Base-by-base conservation (phyloP, 2,888 invertebrate species). In the Camponotus fellah region DNA sequence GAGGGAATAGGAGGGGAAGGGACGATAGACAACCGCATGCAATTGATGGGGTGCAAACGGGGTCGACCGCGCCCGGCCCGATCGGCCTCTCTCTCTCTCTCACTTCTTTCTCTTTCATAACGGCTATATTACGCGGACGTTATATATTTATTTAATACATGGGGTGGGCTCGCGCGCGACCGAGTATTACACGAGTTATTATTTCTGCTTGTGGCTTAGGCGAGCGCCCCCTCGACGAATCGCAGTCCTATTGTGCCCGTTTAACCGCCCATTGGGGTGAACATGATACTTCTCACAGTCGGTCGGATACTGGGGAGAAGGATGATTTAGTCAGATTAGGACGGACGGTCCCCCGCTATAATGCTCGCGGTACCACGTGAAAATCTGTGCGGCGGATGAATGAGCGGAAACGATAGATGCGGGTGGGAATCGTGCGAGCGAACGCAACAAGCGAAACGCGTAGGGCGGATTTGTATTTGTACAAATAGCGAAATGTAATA, bases 121-220 rank as follows among this genome's bases (percentile, higher is more conserved):
- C 92, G 87, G 91, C 91, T 89, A 88, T 90, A 92, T 93, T 92
- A 93, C 92, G 91, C 90, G 89, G 86, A 93, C 90, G 93, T 94
- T 92, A 94, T 53, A 53, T 94, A 94, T 94, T 94, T 94, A 94
- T 94, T 94, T 94, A 94, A 94, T 94, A 94, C 91, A 92, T 91
- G 84, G 71, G 85, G 80, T 75, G 58, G 77, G 53, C 58, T 71
- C 65, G 77, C 89, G 87, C 64, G 34, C 46, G 46, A 58, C 71
- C 87, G 91, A 87, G 89, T 90, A 92, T 93, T 93, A 92, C 89
- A 92, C 90, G 92, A 92, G 91, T 94, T 94, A 94, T 94, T 94
- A 94, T 94, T 94, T 93, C 94, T 93, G 92, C 92, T 93, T 92
- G 92, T 91, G 92, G 92, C 88, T 90, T 87, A 85, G 53, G 68